phyloP scores from a whole-genome alignment of 2,113 vertebrate genomes.

The Rattus norvegicus region GRCr8 NC_086021.1:166926501-166927000 shows the following conservation, averaged over 20 bases:
- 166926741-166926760: not conserved
- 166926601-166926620: not conserved
- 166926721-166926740: not conserved
- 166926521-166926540: not conserved
- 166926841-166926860: not conserved
- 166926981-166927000: not conserved
- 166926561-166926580: not conserved
- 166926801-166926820: not conserved
- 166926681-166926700: not conserved
- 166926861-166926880: constrained; percentile 36
- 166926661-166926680: not conserved
- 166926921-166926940: not conserved
- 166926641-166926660: not conserved
- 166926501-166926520: not conserved
- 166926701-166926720: not conserved
- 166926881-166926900: not conserved
- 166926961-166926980: not conserved
- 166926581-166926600: not conserved
- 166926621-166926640: not conserved
- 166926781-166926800: not conserved
- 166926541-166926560: not conserved
- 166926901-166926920: not conserved
- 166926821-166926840: not conserved
- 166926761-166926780: not conserved
- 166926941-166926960: not conserved